These are phyloP conservation scores for Athene cunicularia DNA, from an alignment of 2,113 vertebrate species.

Conservation along the genomic window DNA sequence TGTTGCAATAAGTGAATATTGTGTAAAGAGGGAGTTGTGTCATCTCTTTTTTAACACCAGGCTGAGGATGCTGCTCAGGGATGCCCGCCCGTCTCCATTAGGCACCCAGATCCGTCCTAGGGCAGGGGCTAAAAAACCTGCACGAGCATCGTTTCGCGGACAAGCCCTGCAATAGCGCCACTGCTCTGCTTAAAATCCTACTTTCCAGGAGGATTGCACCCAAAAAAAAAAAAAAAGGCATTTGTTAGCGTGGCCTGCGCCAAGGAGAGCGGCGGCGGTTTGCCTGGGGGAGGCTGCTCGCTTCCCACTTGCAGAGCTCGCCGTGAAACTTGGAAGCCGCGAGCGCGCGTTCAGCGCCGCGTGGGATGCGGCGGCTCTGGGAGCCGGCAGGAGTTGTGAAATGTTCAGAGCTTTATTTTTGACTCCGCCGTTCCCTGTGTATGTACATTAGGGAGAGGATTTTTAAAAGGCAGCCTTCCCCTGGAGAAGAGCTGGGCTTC, in stretches of 20 bases:
- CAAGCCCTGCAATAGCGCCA: neutral
- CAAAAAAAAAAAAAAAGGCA: neutral
- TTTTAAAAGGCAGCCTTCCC: neutral
- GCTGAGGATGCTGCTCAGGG: neutral
- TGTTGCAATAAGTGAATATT: constrained; percentile 22
- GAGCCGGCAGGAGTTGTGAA: constrained; percentile 55
- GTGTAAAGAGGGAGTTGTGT: constrained; percentile 26
- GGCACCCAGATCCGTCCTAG: neutral
- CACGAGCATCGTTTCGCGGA: accelerated
- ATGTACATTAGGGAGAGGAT: neutral
- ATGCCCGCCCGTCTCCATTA: accelerated
- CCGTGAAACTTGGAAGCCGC: constrained; percentile 25
- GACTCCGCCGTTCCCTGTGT: neutral
- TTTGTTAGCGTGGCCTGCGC: neutral
- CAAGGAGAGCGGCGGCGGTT: constrained; percentile 20
- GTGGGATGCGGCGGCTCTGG: constrained; percentile 28
- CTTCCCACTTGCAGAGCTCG: constrained; percentile 37
- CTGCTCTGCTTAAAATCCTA: neutral
- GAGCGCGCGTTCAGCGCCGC: neutral
- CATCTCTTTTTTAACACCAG: neutral
- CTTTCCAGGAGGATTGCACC: neutral
- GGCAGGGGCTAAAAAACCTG: neutral
- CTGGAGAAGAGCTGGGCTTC: constrained; percentile 22
- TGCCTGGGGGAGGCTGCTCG: constrained; percentile 32
- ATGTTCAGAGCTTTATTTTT: constrained; percentile 64